These are phyloP conservation scores for Acanthurus leucopareius DNA, from an alignment of 2,797 vertebrate genomes.

Conservation along the genomic window DNA sequence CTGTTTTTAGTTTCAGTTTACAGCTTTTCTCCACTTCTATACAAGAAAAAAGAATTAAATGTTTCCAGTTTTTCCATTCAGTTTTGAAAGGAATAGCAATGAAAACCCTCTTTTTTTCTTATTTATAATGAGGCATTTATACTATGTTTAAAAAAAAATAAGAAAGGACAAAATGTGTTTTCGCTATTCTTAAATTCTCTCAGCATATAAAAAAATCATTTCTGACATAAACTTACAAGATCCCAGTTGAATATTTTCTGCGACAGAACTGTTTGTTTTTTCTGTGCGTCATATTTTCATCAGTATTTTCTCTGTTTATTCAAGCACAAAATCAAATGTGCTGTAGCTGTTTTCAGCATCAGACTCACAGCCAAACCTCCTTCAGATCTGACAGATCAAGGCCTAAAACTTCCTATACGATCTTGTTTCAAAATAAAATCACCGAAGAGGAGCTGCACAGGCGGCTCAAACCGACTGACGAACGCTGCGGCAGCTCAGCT, in stretches of 20 bases:
- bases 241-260: constrained; percentile 3
- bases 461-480: constrained; percentile 30
- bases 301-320: constrained; percentile 32
- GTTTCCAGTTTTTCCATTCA: not conserved
- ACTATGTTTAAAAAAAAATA: constrained; percentile 9
- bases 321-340: constrained; percentile 37
- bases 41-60: not conserved
- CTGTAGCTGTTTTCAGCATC: constrained; percentile 21
- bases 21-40: not conserved
- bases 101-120: not conserved
- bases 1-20: not conserved
- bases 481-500: constrained; percentile 35
- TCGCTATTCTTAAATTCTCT: not conserved
- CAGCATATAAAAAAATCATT: constrained; percentile 5
- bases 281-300: constrained; percentile 7
- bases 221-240: not conserved
- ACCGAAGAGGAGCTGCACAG: constrained; percentile 25
- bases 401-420: constrained; percentile 50
- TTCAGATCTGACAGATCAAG: constrained; percentile 53
- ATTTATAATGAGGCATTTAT: not conserved
- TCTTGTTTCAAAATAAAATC: constrained; percentile 57
- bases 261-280: not conserved
- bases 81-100: not conserved
- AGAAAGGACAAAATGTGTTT: constrained; percentile 5
- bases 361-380: constrained; percentile 35